A percentile compares a stretch with the other conserved stretches of the same genome.
phyloP scores from a whole-genome alignment of 2,888 invertebrate genomes.

The Dryadula phaetusa region DNA sequence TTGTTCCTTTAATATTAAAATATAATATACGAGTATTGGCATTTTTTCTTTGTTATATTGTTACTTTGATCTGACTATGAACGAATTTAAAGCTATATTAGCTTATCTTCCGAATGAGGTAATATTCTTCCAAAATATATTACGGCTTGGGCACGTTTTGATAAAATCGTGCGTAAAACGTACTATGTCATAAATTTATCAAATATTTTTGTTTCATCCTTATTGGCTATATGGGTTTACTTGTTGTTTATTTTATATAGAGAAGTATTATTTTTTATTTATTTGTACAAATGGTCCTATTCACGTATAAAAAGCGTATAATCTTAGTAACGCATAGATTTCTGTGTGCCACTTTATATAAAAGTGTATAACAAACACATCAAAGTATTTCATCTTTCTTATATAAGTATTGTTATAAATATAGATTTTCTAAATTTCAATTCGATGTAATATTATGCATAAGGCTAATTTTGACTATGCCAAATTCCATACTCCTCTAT shows the following conservation, averaged over 20 bases:
- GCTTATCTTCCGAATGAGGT: constrained; percentile 1
- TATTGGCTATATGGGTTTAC: not conserved
- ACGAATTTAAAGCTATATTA: not conserved
- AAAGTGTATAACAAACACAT: too few relatives aligned
- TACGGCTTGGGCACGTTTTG: constrained; percentile 1
- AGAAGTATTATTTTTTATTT: not conserved
- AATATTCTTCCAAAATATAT: not conserved
- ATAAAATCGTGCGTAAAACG: not conserved
- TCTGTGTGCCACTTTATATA: too few relatives aligned
- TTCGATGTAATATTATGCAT: too few relatives aligned
- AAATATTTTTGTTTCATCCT: not conserved
- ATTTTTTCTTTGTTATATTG: not conserved
- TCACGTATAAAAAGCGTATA: too few relatives aligned
- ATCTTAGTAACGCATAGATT: too few relatives aligned
- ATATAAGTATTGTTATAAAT: too few relatives aligned
- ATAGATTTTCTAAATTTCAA: too few relatives aligned
- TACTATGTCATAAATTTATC: not conserved
- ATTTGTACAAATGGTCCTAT: too few relatives aligned
- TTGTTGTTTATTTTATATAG: not conserved
- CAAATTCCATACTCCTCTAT: too few relatives aligned
- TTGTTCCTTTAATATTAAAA: constrained; percentile 2
- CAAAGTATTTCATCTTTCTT: too few relatives aligned
- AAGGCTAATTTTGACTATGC: too few relatives aligned
- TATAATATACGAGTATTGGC: not conserved
- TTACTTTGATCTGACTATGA: not conserved